Evolutionary conservation across 2,888 invertebrate genomes (phyloP).

Genomic region (Andrena chrysosceles): DNA sequence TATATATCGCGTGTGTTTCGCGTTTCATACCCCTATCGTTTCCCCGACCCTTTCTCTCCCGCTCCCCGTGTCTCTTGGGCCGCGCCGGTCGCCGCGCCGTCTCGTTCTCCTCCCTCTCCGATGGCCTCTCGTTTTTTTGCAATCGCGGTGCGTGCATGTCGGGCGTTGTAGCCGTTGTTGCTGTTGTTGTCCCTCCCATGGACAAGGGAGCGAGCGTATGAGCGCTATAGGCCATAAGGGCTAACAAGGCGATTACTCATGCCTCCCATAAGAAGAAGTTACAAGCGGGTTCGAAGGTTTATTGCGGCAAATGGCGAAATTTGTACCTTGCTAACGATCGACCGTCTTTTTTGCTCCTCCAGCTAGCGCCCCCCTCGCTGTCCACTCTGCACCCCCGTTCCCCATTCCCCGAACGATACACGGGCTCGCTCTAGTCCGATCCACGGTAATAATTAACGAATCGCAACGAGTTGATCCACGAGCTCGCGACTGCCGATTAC

Average conservation of each 20-base stretch:
- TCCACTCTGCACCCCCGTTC: conserved; percentile 14
- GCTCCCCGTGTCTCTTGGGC: conserved; percentile 2
- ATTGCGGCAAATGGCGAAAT: conserved; percentile 85
- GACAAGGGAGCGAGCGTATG: conserved; percentile 75
- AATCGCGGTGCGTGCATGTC: conserved; percentile 68
- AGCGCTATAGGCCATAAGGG: conserved; percentile 82
- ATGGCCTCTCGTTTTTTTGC: conserved; percentile 61
- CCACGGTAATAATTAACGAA: conserved; percentile 60
- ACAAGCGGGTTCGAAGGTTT: conserved; percentile 83
- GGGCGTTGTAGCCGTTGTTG: conserved; percentile 64
- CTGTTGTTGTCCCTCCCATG: conserved; percentile 66
- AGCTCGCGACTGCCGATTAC: conserved; percentile 38
- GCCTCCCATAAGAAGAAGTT: conserved; percentile 84
- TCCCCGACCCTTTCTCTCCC: conserved; percentile 34
- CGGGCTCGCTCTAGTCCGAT: conserved; percentile 41
- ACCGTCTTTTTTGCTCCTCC: conserved; percentile 72
- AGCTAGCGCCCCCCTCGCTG: conserved; percentile 23
- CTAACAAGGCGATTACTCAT: conserved; percentile 85
- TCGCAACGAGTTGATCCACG: conserved; percentile 50
- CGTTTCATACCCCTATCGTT: conserved; percentile 72
- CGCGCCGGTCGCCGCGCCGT: conserved; percentile 27
- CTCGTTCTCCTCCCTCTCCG: neutral
- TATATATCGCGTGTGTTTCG: conserved; percentile 78
- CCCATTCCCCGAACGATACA: conserved; percentile 22
- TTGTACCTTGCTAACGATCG: conserved; percentile 84